Percentiles rank a stretch among this genome's conserved stretches.
These are phyloP conservation scores for Neolamprologus ventralis DNA, from an alignment of 2,113 vertebrate species.

Conservation along the genomic window DNA sequence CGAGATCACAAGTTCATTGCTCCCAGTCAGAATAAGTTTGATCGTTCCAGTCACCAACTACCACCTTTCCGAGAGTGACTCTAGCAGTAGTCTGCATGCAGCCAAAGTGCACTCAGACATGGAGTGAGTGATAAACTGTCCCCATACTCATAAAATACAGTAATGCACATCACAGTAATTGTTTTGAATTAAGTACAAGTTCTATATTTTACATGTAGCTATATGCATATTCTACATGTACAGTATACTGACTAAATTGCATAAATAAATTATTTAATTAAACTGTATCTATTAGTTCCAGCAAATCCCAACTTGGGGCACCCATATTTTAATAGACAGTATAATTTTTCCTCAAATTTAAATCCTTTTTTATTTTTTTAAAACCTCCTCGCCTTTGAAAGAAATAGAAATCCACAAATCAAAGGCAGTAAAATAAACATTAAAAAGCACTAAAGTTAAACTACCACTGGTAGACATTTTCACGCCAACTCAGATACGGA, in stretches of 20 bases:
- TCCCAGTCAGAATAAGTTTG: not conserved
- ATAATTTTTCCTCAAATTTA: not conserved
- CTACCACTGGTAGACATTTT: not conserved
- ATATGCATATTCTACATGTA: not conserved
- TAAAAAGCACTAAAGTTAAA: slow-evolving; percentile 9
- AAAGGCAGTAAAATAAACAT: slow-evolving; percentile 3
- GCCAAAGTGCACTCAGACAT: not conserved
- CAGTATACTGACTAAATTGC: not conserved
- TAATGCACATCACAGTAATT: not conserved
- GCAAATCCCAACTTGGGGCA: not conserved
- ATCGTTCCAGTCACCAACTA: not conserved
- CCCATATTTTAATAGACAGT: not conserved
- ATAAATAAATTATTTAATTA: not conserved
- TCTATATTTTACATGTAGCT: not conserved
- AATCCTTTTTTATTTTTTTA: not conserved
- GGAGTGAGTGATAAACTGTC: not conserved
- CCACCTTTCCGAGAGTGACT: not conserved
- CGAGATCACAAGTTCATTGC: not conserved
- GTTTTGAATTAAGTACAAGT: not conserved
- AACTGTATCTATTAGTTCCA: not conserved
- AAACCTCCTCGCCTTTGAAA: not conserved
- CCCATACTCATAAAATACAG: not conserved
- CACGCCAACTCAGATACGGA: not conserved
- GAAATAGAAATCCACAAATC: not conserved
- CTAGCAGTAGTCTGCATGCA: not conserved